Evolutionary conservation across 2,113 vertebrate genomes (phyloP), one percentile per base, ranked within the genome.

Genomic region (Amazona guildingii): DNA sequence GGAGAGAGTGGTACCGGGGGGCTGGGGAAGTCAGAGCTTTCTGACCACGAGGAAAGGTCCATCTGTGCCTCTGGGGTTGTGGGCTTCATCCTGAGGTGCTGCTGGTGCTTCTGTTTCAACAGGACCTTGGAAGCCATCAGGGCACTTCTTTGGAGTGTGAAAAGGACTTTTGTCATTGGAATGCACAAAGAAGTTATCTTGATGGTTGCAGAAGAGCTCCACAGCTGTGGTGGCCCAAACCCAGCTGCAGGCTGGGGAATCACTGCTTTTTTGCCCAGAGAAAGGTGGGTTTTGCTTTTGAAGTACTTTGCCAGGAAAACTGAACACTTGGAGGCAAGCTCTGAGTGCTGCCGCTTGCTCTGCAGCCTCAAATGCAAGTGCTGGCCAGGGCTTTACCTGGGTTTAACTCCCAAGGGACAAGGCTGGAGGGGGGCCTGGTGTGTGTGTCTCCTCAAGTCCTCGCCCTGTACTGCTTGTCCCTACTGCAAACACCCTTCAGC

Each of bases 401-500:
- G 33, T 69, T 69, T 35, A 54, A 29, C n/a, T 83, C 37, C 69
- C 28, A 25, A 0, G 1, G 31, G 37, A 27, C 1, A 1, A 16
- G 54, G 15, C 86, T 61, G 75, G 33, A 35, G 5, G n/a, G 7
- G 21, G 7, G 2, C 1, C 12, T 7, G 17, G 20, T 13, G 24
- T 2, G 10, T 35, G 21, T 70, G 69, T 25, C 61, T 48, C 33
- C 69, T 57, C 14, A 1, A 1, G 11, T 39, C 48, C 46, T 44
- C n/a, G 10, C 10, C 28, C 64, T 44, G 10, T 4, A 3, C n/a
- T 23, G 57, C 63, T 28, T 78, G 31, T 67, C 29, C 49, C 33
- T 27, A 7, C 44, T 74, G 39, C 81, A 81, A 81, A 41, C 43
- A 52, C 43, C 24, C 33, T 37, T 61, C 44, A 57, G 59, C 0